Evolutionary conservation across 2,113 vertebrate genomes (phyloP), one percentile per base, ranked within the genome.

Genomic region (Dissostichus mawsoni): DNA sequence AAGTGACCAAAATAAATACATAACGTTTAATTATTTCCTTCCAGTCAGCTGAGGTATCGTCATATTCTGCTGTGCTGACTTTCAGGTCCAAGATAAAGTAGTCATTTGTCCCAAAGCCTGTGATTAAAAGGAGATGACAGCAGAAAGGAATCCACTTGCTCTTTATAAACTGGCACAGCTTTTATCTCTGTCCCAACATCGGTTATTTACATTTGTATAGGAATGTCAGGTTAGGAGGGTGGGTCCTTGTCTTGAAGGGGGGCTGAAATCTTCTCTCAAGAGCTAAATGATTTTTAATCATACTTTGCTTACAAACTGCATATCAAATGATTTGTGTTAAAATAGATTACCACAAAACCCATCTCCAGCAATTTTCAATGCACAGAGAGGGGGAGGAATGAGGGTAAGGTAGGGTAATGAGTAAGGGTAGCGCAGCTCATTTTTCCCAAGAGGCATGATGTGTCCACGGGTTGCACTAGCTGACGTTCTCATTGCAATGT

Each of bases 21-120:
- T 14, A 25, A 48, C n/a, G 18, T 8, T 33, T 64, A 57, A 69
- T 69, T 73, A 29, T 57, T 45, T 56, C 18, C 67, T 70, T 48
- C 59, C 68, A 29, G 50, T 56, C 23, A 48, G 52, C 65, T 45
- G 9, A 62, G 50, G 48, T 57, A 8, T 75, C 41, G 10, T 20
- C 12, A 18, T 10, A 6, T 55, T 59, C 16, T 48, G 18, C 59
- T 47, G 0, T 20, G 7, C 5, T 66, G 58, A 5, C 53, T n/a
- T 76, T 58, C 17, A 58, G 29, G 12, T 53, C 29, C 10, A 11
- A 51, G 59, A 45, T 16, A 5, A 65, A 8, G 47, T 8, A 2
- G 29, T 45, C 48, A 55, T 68, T 74, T 29, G 50, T 69, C 8
- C 12, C 5, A 3, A 14, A 25, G 17, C 1, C 55, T 48, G 53